Percentiles rank a stretch among this genome's conserved stretches.
phyloP scores from a whole-genome alignment of 2,888 invertebrate genomes.

The Erynnis tages region DNA sequence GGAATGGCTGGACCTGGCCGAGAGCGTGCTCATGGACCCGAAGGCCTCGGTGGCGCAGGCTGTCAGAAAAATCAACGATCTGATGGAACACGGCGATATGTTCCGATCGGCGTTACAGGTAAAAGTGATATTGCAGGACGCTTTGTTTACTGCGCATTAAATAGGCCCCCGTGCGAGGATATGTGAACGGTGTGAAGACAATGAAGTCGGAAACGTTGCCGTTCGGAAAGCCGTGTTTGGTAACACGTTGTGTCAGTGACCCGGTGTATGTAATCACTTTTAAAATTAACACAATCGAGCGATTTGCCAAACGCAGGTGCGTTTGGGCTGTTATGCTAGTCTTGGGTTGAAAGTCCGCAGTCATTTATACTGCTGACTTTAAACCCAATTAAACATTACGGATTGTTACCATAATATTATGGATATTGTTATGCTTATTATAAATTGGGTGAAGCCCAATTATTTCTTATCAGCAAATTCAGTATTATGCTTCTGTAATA shows the following conservation, averaged over 20 bases:
- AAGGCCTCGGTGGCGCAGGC: conserved; percentile 80
- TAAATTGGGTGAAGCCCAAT: too few species aligned
- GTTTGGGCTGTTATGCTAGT: too few species aligned
- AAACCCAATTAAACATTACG: too few species aligned
- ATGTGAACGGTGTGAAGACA: conserved; percentile 28
- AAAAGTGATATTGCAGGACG: conserved; percentile 34
- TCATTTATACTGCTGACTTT: too few species aligned
- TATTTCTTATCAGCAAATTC: too few species aligned
- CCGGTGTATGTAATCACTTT: conserved; percentile 27
- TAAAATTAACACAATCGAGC: background rate
- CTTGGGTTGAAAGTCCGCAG: too few species aligned
- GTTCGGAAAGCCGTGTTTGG: conserved; percentile 34
- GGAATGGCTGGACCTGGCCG: conserved; percentile 83
- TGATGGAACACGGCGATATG: conserved; percentile 83
- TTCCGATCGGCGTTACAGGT: conserved; percentile 86
- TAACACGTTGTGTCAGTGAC: conserved; percentile 37
- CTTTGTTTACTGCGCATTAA: conserved; percentile 2
- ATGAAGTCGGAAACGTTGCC: conserved; percentile 25
- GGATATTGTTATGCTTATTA: too few species aligned
- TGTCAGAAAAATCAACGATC: conserved; percentile 80
- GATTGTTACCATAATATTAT: too few species aligned
- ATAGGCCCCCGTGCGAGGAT: conserved; percentile 35
- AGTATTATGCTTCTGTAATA: too few species aligned
- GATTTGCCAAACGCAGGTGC: background rate
- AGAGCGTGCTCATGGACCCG: conserved; percentile 84